These are phyloP conservation scores for Phaenicophaeus curvirostris DNA, from an alignment of 2,797 vertebrate species.

Conservation along the genomic window DNA sequence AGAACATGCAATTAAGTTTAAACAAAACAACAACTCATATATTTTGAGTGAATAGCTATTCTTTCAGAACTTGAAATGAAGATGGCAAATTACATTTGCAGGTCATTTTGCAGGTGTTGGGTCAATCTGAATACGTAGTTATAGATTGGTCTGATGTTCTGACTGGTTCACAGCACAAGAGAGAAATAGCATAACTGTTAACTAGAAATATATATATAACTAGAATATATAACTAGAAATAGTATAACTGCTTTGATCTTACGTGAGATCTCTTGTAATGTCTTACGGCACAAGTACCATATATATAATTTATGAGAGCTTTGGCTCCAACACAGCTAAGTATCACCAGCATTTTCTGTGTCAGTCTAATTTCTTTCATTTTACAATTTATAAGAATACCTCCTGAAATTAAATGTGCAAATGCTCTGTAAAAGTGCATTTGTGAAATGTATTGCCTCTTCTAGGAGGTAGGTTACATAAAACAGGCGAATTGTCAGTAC, in stretches of 20 bases:
- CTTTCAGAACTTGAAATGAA: not conserved
- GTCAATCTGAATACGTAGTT: not conserved
- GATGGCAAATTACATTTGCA: not conserved
- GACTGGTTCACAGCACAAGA: not conserved
- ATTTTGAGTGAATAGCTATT: not conserved
- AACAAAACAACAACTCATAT: not conserved
- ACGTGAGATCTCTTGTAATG: not conserved
- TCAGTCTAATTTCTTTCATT: not conserved
- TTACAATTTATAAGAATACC: not conserved
- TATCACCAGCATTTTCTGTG: not conserved
- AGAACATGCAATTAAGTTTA: not conserved
- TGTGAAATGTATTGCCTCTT: not conserved
- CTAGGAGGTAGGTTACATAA: not conserved
- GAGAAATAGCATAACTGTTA: not conserved
- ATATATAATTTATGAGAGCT: constrained; percentile 4
- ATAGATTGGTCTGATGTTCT: not conserved
- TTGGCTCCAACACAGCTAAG: constrained; percentile 11
- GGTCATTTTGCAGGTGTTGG: not conserved
- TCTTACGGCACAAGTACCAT: not conserved
- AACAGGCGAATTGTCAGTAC: not conserved
- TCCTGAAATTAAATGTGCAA: not conserved
- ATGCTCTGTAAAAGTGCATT: not conserved
- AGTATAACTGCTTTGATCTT: not conserved
- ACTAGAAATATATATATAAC: too few species aligned
- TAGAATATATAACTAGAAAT: too few species aligned